Conservation (phyloP, 2,113 vertebrate species). For the Kryptolebias marmoratus region DNA sequence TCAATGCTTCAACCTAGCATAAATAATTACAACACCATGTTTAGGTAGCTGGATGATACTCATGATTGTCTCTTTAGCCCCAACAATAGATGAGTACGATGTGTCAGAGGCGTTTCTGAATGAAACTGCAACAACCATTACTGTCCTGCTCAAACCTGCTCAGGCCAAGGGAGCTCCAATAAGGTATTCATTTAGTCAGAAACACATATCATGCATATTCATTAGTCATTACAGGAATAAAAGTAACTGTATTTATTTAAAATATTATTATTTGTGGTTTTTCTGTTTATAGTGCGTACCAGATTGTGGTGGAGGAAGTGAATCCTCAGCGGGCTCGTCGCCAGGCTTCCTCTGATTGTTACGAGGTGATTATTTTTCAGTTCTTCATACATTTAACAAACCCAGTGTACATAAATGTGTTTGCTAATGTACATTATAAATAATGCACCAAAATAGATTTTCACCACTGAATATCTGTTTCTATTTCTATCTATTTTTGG, state of each 20-base stretch:
- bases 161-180: conserved; percentile 98
- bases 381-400: neutral
- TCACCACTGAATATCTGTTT: neutral
- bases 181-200: conserved; percentile 79
- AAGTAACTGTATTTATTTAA: neutral
- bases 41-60: neutral
- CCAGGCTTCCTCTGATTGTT: conserved; percentile 90
- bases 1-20: neutral
- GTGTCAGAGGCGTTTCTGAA: conserved; percentile 93
- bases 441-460: neutral
- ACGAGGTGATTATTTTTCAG: conserved; percentile 76
- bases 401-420: neutral
- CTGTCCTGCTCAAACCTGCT: conserved; percentile 94
- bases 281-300: conserved; percentile 87
- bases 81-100: conserved; percentile 95
- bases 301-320: conserved; percentile 95
- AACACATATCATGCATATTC: too few species aligned
- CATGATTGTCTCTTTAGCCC: conserved; percentile 78
- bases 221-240: neutral
- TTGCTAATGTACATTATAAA: neutral
- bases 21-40: neutral
- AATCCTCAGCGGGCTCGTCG: conserved; percentile 89
- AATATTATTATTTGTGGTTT: neutral
- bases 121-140: conserved; percentile 97
- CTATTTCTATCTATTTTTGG: neutral